A percentile compares a stretch with the other conserved stretches of the same genome.
Evolutionary conservation across 1,140 invertebrate species (phyloP).

Genomic region (Aphaenogaster floridana): DNA sequence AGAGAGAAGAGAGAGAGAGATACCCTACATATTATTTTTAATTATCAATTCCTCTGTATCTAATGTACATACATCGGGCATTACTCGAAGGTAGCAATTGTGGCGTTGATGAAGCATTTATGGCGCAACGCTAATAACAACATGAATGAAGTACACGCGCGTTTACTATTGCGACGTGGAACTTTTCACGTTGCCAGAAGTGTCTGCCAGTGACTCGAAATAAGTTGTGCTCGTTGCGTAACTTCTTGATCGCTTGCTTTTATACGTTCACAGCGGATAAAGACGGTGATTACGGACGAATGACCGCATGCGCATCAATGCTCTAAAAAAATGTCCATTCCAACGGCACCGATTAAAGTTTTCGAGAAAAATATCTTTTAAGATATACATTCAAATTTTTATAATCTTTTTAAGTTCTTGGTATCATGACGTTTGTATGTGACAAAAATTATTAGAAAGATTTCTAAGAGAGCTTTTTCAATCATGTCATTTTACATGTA

Average conservation of each 20-base stretch:
- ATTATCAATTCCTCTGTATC: background rate
- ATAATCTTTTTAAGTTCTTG: background rate
- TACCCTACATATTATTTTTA: background rate
- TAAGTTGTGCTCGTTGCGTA: slow-evolving; percentile 39
- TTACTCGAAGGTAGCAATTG: background rate
- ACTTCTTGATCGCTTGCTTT: slow-evolving; percentile 23
- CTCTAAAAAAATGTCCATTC: background rate
- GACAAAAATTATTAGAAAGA: background rate
- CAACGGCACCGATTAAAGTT: background rate
- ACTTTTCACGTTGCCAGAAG: slow-evolving; percentile 28
- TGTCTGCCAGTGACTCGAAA: slow-evolving; percentile 45
- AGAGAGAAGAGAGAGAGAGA: background rate
- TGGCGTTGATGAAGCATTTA: background rate
- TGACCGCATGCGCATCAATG: background rate
- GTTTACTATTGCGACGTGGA: slow-evolving; percentile 6
- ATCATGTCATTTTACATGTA: background rate
- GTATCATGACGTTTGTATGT: background rate
- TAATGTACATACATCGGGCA: background rate
- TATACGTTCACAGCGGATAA: background rate
- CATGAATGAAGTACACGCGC: slow-evolving; percentile 45
- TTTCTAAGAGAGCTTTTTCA: background rate
- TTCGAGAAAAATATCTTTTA: background rate
- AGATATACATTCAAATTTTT: background rate
- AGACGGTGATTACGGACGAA: background rate
- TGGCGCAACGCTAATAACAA: slow-evolving; percentile 5